Percentiles rank a stretch among this genome's conserved stretches.
Evolutionary conservation across 2,888 invertebrate species (phyloP).

Genomic region (Ligdia adustata): DNA sequence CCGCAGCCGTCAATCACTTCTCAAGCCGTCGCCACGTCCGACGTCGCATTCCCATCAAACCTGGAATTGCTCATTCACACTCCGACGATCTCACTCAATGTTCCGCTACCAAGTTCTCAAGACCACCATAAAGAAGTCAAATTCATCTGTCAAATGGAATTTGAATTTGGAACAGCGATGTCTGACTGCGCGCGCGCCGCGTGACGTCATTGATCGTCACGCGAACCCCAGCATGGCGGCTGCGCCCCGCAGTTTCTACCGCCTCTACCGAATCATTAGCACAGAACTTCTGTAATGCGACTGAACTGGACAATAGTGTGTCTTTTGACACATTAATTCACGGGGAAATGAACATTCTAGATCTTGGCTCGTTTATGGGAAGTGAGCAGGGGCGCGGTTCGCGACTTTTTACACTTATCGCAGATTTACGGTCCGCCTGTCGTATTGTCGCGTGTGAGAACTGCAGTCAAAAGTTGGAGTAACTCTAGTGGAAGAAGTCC

Average conservation of each 20-base stretch:
- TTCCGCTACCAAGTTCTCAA: constrained; percentile 59
- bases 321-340: constrained; percentile 65
- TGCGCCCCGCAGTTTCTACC: constrained; percentile 38
- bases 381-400: constrained; percentile 59
- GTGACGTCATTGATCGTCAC: constrained; percentile 61
- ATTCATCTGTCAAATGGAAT: constrained; percentile 66
- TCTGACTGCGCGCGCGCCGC: constrained; percentile 63
- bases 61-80: constrained; percentile 78
- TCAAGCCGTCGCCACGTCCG: constrained; percentile 31
- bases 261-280: constrained; percentile 51
- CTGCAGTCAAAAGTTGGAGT: constrained; percentile 18
- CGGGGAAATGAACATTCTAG: constrained; percentile 71
- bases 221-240: constrained; percentile 51
- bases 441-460: constrained; percentile 44
- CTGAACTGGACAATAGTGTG: constrained; percentile 50
- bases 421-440: constrained; percentile 51
- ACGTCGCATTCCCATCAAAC: constrained; percentile 63
- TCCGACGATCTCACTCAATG: constrained; percentile 55
- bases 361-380: constrained; percentile 70
- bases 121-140: constrained; percentile 59
- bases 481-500: constrained; percentile 9
- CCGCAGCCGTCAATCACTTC: constrained; percentile 46
- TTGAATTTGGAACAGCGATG: constrained; percentile 52
- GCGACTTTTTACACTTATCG: constrained; percentile 46
- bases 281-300: constrained; percentile 39